Percentiles rank a stretch among this genome's conserved stretches.
Conservation (phyloP, 2,797 vertebrate species). For the Allobates femoralis region DNA sequence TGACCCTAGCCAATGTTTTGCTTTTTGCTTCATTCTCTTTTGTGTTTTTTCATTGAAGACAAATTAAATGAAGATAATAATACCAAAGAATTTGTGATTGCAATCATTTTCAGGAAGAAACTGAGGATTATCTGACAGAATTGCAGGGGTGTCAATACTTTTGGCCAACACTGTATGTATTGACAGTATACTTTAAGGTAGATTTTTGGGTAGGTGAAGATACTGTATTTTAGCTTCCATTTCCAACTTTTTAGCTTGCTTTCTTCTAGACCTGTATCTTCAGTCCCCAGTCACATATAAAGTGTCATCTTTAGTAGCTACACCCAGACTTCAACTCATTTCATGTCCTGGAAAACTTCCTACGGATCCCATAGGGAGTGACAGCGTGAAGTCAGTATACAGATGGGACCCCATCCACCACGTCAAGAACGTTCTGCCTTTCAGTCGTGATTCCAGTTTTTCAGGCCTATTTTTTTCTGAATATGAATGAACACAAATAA, state of each 20-base stretch:
- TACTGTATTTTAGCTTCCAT: too few relatives aligned
- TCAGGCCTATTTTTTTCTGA: neutral
- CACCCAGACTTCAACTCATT: neutral
- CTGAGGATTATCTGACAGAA: too few relatives aligned
- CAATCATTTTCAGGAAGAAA: too few relatives aligned
- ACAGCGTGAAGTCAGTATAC: neutral
- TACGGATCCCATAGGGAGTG: neutral
- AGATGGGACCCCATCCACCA: neutral
- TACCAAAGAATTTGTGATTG: too few relatives aligned
- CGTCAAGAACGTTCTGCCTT: constrained; percentile 10
- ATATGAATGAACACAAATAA: constrained; percentile 8
- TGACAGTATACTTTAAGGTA: neutral
- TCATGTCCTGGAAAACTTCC: neutral
- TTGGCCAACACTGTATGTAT: too few relatives aligned
- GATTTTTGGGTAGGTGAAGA: too few relatives aligned
- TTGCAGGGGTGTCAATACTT: too few relatives aligned
- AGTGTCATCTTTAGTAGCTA: neutral
- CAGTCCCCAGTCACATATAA: neutral
- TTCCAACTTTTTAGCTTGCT: neutral
- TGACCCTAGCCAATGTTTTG: too few relatives aligned
- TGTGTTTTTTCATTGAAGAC: too few relatives aligned
- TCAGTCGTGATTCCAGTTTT: constrained; percentile 17
- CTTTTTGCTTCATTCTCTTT: too few relatives aligned
- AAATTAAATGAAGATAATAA: too few relatives aligned
- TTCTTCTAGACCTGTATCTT: neutral